phyloP scores from a whole-genome alignment of 2,797 vertebrate genomes.

The Pseudopleuronectes americanus region DNA sequence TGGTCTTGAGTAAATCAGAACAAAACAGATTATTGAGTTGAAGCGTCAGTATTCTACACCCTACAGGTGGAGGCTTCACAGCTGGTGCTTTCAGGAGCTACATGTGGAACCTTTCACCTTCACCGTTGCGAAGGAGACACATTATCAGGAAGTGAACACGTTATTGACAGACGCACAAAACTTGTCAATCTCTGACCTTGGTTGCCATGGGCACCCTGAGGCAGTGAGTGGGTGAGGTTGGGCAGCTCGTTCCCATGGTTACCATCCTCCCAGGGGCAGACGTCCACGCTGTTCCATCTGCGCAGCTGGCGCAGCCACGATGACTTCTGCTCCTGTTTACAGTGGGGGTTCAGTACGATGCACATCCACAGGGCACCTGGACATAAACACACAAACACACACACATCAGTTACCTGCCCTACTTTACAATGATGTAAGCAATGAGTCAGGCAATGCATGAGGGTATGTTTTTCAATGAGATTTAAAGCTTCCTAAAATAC shows the following conservation, averaged over 20 bases:
- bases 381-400: constrained; percentile 36
- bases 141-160: constrained; percentile 20
- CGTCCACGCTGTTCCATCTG: constrained; percentile 98
- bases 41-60: neutral
- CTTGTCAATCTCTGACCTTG: constrained; percentile 89
- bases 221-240: constrained; percentile 98
- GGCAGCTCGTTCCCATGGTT: constrained; percentile 97
- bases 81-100: neutral
- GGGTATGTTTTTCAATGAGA: constrained; percentile 23
- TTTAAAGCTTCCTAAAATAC: constrained; percentile 46
- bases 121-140: constrained; percentile 3
- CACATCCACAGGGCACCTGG: constrained; percentile 95
- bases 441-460: constrained; percentile 31
- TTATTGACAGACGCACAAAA: constrained; percentile 54
- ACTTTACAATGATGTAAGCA: constrained; percentile 35
- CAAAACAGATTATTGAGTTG: neutral
- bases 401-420: constrained; percentile 36
- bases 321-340: constrained; percentile 95
- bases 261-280: constrained; percentile 99
- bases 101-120: constrained; percentile 11
- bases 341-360: constrained; percentile 97
- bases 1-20: neutral
- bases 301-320: constrained; percentile 97
- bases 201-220: constrained; percentile 97
- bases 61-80: neutral